Base-by-base conservation (phyloP, 1,140 invertebrate species). In the Stegodyphus dumicola region DNA sequence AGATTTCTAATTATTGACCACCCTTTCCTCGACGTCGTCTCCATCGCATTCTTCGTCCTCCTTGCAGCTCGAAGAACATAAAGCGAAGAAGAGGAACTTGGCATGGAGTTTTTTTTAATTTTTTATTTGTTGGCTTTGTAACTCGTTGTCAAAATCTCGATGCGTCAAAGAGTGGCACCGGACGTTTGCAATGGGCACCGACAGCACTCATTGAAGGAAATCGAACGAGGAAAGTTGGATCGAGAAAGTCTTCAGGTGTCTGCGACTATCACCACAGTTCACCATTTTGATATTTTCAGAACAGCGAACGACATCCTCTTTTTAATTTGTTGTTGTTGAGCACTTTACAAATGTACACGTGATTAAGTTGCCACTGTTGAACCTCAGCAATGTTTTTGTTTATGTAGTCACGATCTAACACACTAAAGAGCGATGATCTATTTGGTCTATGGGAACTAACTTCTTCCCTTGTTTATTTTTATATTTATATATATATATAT, bases 321-420 rank as follows among this genome's bases (percentile, higher is more conserved):
- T 60, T 60, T 60, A 60, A 60, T 60, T 10, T 60, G 9, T 60
- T 60, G 15, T 60, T 60, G 9, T 86, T 86, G 84, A 86, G 84
- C 84, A 86, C 84, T 86, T 86, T 86, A 86, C 84, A 86, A 86
- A 86, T 86, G 76, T 86, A 86, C 84, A 86, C 60, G 67, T 77
- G 83, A 77, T 77, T 60, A 52, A 85, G 53, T 48, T 71, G 76
- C 65, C 69, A 65, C 75, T 65, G 65, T 60, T 15, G 56, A 60
- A 60, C 1, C 33, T 33, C 33, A 33, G 56, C 15, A 60, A 60
- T 60, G 56, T 15, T 10, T 9, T 60, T 11, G 15, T 60, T 11
- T 71, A 71, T 54, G 71, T 64, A 71, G 78, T 75, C 56, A 70
- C 84, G 33, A 86, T 77, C 84, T 86, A 85, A 78, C 70, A 86